phyloP scores from a whole-genome alignment of 2,113 vertebrate species.

The Empidonax alnorum region DNA sequence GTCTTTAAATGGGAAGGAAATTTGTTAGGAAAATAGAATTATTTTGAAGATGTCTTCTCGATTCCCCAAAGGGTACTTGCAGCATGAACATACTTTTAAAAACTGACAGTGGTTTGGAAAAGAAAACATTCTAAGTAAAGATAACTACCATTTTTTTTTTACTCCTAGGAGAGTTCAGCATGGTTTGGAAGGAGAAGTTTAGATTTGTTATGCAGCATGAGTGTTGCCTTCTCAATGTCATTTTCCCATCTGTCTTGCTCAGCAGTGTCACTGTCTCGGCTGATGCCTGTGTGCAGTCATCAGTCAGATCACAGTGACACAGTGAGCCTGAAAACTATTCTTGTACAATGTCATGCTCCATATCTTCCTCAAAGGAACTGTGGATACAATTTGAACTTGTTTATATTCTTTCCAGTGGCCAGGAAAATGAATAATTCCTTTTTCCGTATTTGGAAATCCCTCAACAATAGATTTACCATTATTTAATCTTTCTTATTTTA shows the following conservation, averaged over 20 bases:
- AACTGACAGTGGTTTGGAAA: background rate
- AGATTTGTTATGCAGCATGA: slow-evolving; percentile 24
- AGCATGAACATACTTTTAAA: background rate
- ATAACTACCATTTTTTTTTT: background rate
- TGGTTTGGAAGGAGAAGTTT: background rate
- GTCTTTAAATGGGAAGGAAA: background rate
- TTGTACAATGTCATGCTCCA: background rate
- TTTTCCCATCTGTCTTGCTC: slow-evolving; percentile 46
- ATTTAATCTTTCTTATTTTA: background rate
- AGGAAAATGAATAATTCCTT: slow-evolving; percentile 42
- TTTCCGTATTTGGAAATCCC: background rate
- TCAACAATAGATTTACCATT: slow-evolving; percentile 8
- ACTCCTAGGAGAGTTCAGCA: background rate
- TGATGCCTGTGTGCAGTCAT: slow-evolving; percentile 4
- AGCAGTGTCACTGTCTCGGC: slow-evolving; percentile 5
- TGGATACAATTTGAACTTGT: slow-evolving; percentile 4
- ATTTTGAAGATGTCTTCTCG: background rate
- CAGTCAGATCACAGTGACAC: background rate
- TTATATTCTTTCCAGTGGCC: slow-evolving; percentile 5
- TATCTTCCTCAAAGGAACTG: background rate
- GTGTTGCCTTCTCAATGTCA: slow-evolving; percentile 43
- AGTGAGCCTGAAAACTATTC: background rate
- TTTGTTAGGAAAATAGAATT: background rate
- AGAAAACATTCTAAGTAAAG: background rate
- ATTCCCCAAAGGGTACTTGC: background rate